Evolutionary conservation across 2,888 invertebrate genomes (phyloP), one percentile per base, ranked within the genome.

Genomic region (Malthinus seriepunctatus): DNA sequence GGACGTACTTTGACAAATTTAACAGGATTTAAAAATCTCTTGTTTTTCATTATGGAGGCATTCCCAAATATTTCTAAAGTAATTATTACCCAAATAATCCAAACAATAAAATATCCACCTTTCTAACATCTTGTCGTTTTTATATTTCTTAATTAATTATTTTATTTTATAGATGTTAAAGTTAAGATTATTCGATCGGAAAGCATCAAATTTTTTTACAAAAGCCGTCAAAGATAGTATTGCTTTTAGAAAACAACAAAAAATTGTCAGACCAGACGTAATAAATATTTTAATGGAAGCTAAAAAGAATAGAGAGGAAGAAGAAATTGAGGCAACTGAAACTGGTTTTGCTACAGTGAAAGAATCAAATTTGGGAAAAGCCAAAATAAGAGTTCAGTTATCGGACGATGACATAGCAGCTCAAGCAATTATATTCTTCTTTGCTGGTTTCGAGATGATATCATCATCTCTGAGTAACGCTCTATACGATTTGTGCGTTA

Each of bases 271-370:
- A 2, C 80, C 79, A 1, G 84, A 84, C 62, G 80, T 84, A 81
- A 82, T 84, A 33, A 79, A 84, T 60, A 74, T 83, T 55, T 71
- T 84, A 1, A 78, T 82, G 77, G 79, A 80, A 66, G 78, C 80
- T 1, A 76, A 79, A 51, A 72, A 78, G 23, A 23, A 23, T 23
- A 2, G 23, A 23, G 23, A 23, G 3, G 23, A 23, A 23, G 23
- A 23, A 23, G 5, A 23, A 5, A 2, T 5, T 3, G 5, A 2
- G 3, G 23, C 23, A 2, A 23, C 23, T 5, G 23, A 23, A 23
- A 5, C 2, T 23, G 23, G 23, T 23, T 23, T 23, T 23, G 23
- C 23, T 5, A 23, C 23, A 5, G 23, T 23, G 3, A 5, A 2
- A 23, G 23, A 23, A 23, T 23, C 23, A 23, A 2, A 23, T 23